These are phyloP conservation scores for Leptopilina syphax DNA, from an alignment of 2,888 invertebrate genomes.

Conservation along the genomic window DNA sequence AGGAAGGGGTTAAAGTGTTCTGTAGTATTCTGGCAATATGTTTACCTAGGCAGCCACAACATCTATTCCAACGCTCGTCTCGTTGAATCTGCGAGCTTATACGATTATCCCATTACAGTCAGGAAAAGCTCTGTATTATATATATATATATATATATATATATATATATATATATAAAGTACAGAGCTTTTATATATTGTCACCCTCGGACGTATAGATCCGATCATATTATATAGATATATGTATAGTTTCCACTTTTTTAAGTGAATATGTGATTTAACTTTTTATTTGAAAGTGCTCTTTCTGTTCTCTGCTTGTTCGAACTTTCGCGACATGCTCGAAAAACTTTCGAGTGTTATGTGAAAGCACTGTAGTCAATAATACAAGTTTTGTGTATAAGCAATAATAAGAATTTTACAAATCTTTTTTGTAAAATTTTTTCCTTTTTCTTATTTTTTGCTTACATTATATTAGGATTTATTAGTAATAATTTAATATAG, in stretches of 20 bases:
- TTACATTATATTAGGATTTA: no score
- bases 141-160: neutral
- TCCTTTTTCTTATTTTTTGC: neutral
- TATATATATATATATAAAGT: neutral
- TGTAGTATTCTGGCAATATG: slow-evolving; percentile 54
- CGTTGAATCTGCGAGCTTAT: slow-evolving; percentile 50
- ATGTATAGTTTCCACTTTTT: neutral
- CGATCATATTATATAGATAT: no score
- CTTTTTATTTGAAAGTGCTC: slow-evolving; percentile 25
- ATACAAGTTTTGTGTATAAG: neutral
- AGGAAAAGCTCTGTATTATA: slow-evolving; percentile 46
- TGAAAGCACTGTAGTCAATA: slow-evolving; percentile 13
- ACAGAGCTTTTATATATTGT: neutral
- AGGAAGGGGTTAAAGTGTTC: slow-evolving; percentile 55
- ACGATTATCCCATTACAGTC: slow-evolving; percentile 54
- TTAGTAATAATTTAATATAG: no score
- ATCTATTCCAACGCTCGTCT: slow-evolving; percentile 51
- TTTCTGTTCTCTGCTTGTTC: slow-evolving; percentile 27
- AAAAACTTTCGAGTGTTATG: slow-evolving; percentile 14
- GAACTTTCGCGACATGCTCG: slow-evolving; percentile 31
- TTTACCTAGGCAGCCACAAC: slow-evolving; percentile 51
- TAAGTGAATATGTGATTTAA: slow-evolving; percentile 8
- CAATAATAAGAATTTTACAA: neutral
- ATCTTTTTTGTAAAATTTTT: neutral
- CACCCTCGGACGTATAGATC: neutral